Base-by-base conservation (phyloP, 2,113 vertebrate genomes). In the Oreochromis niloticus region DNA sequence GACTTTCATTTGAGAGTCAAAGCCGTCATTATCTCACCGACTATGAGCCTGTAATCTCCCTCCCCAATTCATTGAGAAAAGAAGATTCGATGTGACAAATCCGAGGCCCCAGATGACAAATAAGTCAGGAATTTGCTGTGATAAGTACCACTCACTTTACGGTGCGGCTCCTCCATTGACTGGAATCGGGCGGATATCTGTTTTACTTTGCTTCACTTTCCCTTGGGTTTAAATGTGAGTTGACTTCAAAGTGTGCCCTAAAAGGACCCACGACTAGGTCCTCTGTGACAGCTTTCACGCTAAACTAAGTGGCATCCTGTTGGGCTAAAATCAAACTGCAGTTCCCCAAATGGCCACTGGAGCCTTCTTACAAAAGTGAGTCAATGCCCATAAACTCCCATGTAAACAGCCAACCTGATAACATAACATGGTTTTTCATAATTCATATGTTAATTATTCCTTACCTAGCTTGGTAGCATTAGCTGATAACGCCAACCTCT, bases 11-110 rank as follows among this genome's bases (percentile, higher is more conserved):
- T 87, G 63, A 85, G 92, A 88, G 88, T 75, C 79, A 89, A 90
- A 92, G 88, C 86, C 39, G 32, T 85, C 85, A 91, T 94, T 87
- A 92, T 93, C 92, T 92, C 78, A 56, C 84, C 34, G 85, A 84
- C 83, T 87, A 71, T 80, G 90, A 89, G 93, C 87, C 91, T 80
- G 87, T 95, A 94, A 95, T 93, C 90, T 92, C 66, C 85, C 48
- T 82, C 80, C 59, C 80, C 46, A 80, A 63, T 94, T 92, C 91
- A 88, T 91, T 90, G 91, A 92, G 94, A 90, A 93, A 94, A 94
- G 90, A 85, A 92, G 94, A 95, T 95, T 91, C 88, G 55, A 94
- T 81, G 87, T 80, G 91, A 94, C 92, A 95, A 95, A 95, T 92
- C 94, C 90, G 80, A 19, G 54, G 83, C 81, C 92, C 87, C 91